A percentile compares a stretch with the other conserved stretches of the same genome.
phyloP scores from a whole-genome alignment of 2,113 vertebrate genomes.

The Galeopterus variegatus region DNA sequence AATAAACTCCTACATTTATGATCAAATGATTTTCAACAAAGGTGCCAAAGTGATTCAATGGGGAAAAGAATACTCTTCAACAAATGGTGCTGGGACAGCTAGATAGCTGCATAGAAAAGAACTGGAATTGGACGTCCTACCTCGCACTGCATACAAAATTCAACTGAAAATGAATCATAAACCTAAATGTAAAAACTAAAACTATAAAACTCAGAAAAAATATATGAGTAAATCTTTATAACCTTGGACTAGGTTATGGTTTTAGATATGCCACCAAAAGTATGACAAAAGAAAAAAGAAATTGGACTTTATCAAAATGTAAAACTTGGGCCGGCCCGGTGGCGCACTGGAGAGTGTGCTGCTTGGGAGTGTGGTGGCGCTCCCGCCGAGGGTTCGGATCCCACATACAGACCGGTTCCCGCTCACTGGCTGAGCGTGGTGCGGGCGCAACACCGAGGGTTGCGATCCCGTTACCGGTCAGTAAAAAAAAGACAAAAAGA shows the following conservation, averaged over 20 bases:
- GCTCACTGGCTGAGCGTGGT: no score
- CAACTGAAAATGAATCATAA: neutral
- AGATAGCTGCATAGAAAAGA: neutral
- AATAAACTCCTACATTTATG: neutral
- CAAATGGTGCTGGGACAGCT: neutral
- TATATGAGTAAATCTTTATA: neutral
- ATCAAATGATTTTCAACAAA: conserved; percentile 10
- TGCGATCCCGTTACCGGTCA: no score
- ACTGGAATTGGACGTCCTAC: neutral
- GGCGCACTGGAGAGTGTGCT: no score
- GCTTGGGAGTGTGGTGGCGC: no score
- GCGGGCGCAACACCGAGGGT: no score
- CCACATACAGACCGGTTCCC: no score
- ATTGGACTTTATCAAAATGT: neutral
- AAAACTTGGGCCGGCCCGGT: no score
- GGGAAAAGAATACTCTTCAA: neutral
- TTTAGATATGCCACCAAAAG: conserved; percentile 4
- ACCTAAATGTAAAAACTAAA: neutral
- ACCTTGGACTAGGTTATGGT: neutral
- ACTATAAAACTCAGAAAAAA: neutral
- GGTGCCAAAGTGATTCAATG: neutral
- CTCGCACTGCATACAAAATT: neutral
- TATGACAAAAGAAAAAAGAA: neutral
- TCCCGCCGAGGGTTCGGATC: no score
- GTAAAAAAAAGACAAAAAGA: no score